phyloP scores from a whole-genome alignment of 2,797 vertebrate genomes.

The Mionectes olivaceus region DNA sequence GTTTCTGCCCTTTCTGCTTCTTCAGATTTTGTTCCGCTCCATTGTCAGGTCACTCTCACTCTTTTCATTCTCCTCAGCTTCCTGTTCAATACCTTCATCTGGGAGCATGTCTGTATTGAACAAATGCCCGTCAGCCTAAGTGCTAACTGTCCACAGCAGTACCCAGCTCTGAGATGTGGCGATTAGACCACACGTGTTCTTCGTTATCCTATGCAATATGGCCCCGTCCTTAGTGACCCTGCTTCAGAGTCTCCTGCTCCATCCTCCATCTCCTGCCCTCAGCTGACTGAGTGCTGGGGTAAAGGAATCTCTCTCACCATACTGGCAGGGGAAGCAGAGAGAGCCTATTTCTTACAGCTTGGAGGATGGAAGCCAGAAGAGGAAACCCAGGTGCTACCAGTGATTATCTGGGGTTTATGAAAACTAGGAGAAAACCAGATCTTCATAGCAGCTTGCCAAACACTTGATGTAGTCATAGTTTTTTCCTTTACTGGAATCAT shows the following conservation, averaged over 20 bases:
- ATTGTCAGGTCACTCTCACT: not conserved
- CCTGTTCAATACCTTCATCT: not conserved
- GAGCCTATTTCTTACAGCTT: not conserved
- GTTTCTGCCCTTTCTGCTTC: not conserved
- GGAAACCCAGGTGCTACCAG: not conserved
- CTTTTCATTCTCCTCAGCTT: not conserved
- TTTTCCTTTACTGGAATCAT: not conserved
- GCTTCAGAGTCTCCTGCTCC: not conserved
- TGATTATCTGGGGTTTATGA: not conserved
- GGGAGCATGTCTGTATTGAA: not conserved
- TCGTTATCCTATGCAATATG: rapidly evolving
- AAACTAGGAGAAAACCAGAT: not conserved
- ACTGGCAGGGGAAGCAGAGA: not conserved
- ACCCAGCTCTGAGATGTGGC: not conserved
- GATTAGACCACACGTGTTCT: not conserved
- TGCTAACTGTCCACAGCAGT: not conserved
- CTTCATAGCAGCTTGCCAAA: not conserved
- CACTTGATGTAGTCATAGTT: not conserved
- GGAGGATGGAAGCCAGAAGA: not conserved
- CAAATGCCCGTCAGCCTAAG: not conserved
- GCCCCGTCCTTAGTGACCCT: not conserved
- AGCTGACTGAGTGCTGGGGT: not conserved
- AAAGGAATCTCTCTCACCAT: not conserved
- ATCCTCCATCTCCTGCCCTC: not conserved
- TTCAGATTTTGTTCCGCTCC: not conserved